Evolutionary conservation across 2,113 vertebrate genomes (phyloP).

Genomic region (Zosterops japonicus): DNA sequence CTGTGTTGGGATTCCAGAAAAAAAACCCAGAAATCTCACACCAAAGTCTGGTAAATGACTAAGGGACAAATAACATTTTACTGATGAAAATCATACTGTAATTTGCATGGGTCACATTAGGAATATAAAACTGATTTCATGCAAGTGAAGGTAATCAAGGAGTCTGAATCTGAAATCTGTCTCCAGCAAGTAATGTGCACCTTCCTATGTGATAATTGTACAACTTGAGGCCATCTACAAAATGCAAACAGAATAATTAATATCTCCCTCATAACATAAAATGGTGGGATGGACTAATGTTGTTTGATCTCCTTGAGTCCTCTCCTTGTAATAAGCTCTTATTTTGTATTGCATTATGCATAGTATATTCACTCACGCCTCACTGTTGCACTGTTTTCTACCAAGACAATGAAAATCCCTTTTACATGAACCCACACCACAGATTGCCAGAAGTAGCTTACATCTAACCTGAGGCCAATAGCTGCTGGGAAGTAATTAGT

Average conservation of each 20-base stretch:
- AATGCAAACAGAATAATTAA: slow-evolving; percentile 58
- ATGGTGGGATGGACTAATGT: slow-evolving; percentile 40
- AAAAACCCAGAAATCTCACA: not conserved
- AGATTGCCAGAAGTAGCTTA: slow-evolving; percentile 57
- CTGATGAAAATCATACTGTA: not conserved
- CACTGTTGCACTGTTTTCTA: not conserved
- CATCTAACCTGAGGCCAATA: slow-evolving; percentile 73
- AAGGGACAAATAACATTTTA: not conserved
- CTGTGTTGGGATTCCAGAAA: not conserved
- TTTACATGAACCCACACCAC: slow-evolving; percentile 55
- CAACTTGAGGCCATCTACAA: slow-evolving; percentile 12
- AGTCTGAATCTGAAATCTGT: not conserved
- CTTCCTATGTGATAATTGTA: slow-evolving; percentile 36
- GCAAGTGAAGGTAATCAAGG: not conserved
- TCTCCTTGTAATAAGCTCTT: slow-evolving; percentile 52
- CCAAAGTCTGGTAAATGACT: not conserved
- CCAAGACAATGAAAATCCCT: slow-evolving; percentile 37
- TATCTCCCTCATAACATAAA: slow-evolving; percentile 36
- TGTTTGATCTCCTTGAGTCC: slow-evolving; percentile 40
- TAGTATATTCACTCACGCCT: slow-evolving; percentile 11
- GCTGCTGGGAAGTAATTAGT: slow-evolving; percentile 81
- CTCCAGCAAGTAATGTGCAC: slow-evolving; percentile 8
- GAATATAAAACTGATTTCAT: not conserved
- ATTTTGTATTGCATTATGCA: slow-evolving; percentile 52
- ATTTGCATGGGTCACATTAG: not conserved